Evolutionary conservation across 2,113 vertebrate species (phyloP), one percentile per base, ranked within the genome.

Genomic region (Scartelaos histophorus): DNA sequence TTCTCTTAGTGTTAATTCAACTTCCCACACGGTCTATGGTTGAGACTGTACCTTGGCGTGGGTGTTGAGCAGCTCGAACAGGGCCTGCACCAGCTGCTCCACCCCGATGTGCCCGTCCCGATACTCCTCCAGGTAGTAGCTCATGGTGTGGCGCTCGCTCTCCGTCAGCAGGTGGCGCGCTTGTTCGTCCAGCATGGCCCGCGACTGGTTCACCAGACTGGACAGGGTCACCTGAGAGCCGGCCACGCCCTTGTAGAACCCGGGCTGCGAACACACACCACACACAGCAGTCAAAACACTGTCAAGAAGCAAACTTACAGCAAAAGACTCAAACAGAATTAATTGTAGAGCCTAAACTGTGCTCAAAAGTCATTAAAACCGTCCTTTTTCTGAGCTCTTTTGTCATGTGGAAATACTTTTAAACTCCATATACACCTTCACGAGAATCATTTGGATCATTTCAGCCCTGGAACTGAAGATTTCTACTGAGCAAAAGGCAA

Each of bases 61-160:
- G 0, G 98, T 99, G 92, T 99, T 97, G 88, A 99, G 93, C n/a
- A 99, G 93, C 86, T 98, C 96, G 0, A 97, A 97, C 75, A 99
- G 91, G 0, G 97, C 97, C 95, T 97, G 95, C 84, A 96, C 94
- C 0, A 99, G 92, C 67, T 95, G 95, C 66, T 96, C 95, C 67
- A 97, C 95, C 0, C 95, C 94, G 76, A 99, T 80, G 82, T 96
- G 93, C n/a, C 94, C 94, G 0, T 95, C 90, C 58, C 94, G 93
- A 83, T 99, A 99, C 92, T 99, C 96, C 6, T 97, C 95, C 78
- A 98, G 90, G 87, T 98, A 99, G 93, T 98, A 98, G 62, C 83
- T 93, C 98, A 99, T 95, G 82, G 98, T 98, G 53, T 95, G 92
- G 0, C 94, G 76, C 81, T 99, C 98, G 2, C 91, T 90, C 13